Base-by-base conservation (phyloP, 2,113 vertebrate genomes). In the Apodemus sylvaticus region DNA sequence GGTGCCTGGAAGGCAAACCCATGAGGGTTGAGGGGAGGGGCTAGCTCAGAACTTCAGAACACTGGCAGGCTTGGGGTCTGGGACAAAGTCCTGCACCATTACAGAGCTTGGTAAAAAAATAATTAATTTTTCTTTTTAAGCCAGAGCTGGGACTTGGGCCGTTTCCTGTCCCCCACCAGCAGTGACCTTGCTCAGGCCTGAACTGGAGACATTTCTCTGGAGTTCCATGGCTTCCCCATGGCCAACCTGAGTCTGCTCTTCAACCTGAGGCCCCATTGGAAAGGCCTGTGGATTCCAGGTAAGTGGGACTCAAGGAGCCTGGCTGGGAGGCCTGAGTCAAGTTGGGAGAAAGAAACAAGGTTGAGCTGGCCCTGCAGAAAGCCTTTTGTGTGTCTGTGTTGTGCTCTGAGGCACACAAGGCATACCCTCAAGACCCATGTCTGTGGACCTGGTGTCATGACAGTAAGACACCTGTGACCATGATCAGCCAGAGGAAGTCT, bases 61-160 rank as follows among this genome's bases (percentile, higher is more conserved):
- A 93, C 60, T 24, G 68, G 48, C 36, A 60, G 2, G 0, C 70
- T 74, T 66, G 19, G 87, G 95, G 81, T 93, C 93, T 96, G 86
- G 97, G 94, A 91, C 97, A 98, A 98, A 98, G 97, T 98, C 97
- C 97, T 92, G 14, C 22, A 48, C 79, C 45, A 14, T 66, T 64
- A 36, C 60, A 77, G 66, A 29, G 60, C 89, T 94, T 78, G 79
- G 95, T 97, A 86, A 98, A 97, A 97, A 98, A 98, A 97, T 97
- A 78, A 97, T 95, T 98, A 97, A 96, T 94, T 97, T 96, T 92
- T 79, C 71, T 94, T 93, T 89, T 86, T 62, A 77, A 90, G 64
- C 5, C 36, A 90, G 96, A 96, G 85, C 68, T 96, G 92, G 95
- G 96, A 97, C 93, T 96, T 86, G 96, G 92, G 88, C 48, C 66